A percentile compares a stretch with the other conserved stretches of the same genome.
Conservation (phyloP, 2,888 invertebrate species). For the Molanna angustata region DNA sequence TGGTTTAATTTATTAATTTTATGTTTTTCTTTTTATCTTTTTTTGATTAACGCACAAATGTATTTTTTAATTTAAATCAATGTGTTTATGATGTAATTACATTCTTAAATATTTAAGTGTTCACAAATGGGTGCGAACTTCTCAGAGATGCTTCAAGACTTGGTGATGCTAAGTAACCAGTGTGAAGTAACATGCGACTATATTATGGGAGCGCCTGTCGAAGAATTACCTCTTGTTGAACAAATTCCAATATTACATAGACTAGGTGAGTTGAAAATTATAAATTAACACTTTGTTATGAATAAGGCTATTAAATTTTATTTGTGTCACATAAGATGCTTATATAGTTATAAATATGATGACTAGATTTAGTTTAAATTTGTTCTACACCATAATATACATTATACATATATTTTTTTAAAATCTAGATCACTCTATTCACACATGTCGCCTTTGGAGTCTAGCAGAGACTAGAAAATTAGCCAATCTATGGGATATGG, state of each 20-base stretch:
- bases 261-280: conserved; percentile 58
- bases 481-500: conserved; percentile 73
- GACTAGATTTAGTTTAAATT: no score
- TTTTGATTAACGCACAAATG: no score
- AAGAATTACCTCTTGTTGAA: conserved; percentile 75
- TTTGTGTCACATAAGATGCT: no score
- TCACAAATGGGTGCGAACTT: conserved; percentile 61
- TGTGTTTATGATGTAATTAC: no score
- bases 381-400: no score
- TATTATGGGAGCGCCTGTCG: conserved; percentile 68
- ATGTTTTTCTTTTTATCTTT: no score
- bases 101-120: conserved; percentile 48
- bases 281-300: no score
- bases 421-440: conserved; percentile 81
- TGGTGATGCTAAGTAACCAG: conserved; percentile 70
- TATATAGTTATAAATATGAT: no score
- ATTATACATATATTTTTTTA: no score
- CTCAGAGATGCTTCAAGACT: conserved; percentile 63
- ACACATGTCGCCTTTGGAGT: conserved; percentile 77
- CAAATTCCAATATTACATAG: conserved; percentile 77
- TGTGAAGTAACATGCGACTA: conserved; percentile 72
- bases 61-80: no score
- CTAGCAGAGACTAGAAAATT: conserved; percentile 67
- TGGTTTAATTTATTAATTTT: no score
- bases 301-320: no score